These are phyloP conservation scores for Cirrhinus molitorella DNA, from an alignment of 2,797 vertebrate genomes.

Conservation along the genomic window DNA sequence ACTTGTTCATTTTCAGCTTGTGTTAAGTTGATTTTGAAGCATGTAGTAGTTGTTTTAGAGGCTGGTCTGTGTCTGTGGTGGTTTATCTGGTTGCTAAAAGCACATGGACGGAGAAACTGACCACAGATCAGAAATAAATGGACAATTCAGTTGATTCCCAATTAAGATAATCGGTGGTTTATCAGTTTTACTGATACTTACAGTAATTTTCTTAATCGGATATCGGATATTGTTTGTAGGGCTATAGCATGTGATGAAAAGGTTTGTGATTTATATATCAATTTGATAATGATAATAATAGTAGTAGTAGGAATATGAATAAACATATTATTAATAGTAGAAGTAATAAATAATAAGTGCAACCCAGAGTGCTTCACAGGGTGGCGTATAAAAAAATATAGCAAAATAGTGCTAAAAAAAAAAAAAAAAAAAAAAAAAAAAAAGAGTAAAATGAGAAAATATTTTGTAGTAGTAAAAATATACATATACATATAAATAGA, in stretches of 20 bases:
- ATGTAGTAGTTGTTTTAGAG: not conserved
- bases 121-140: not conserved
- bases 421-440: too few species aligned
- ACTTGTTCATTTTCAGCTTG: not conserved
- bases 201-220: too few species aligned
- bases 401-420: not conserved
- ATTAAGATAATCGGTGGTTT: not conserved
- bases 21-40: not conserved
- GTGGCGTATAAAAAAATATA: not conserved
- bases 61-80: not conserved
- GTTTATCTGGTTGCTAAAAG: not conserved
- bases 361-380: not conserved
- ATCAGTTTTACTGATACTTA: not conserved
- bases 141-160: not conserved
- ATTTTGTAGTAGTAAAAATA: too few species aligned
- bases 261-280: not conserved
- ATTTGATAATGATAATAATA: not conserved
- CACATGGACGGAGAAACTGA: not conserved
- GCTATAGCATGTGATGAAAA: not conserved
- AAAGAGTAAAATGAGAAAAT: not conserved
- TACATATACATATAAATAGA: too few species aligned
- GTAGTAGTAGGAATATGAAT: not conserved
- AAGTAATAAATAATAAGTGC: not conserved
- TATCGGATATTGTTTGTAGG: not conserved
- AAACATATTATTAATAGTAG: too few species aligned